Conservation (phyloP, 1,140 invertebrate species). For the Periplaneta americana region DNA sequence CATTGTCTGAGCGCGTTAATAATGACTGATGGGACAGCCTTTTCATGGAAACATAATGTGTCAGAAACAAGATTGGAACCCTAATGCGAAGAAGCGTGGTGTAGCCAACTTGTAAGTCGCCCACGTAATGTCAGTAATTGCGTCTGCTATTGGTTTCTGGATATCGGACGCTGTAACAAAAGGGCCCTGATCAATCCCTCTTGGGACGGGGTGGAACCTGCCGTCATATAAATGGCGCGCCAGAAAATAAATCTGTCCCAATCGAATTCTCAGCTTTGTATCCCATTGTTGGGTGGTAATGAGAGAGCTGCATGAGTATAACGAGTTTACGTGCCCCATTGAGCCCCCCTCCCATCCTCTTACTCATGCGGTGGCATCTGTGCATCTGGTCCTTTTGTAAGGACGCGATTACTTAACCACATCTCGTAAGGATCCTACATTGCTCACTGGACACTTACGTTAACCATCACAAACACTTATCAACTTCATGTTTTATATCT, state of each 20-base stretch:
- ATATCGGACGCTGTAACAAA: background rate
- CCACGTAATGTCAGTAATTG: background rate
- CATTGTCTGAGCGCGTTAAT: too few species aligned
- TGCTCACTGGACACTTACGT: too few species aligned
- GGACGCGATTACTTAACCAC: too few species aligned
- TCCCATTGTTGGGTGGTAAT: background rate
- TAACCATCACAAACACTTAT: too few species aligned
- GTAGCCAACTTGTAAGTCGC: background rate
- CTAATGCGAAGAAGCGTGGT: background rate
- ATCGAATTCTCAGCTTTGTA: background rate
- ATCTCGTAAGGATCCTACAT: too few species aligned
- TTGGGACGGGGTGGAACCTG: background rate
- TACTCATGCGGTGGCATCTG: background rate
- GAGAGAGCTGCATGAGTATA: background rate
- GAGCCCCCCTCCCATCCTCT: background rate
- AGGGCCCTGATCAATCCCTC: background rate
- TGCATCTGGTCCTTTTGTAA: too few species aligned
- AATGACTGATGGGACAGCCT: background rate
- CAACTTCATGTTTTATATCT: too few species aligned
- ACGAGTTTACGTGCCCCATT: background rate
- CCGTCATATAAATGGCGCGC: too few species aligned
- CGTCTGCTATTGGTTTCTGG: background rate
- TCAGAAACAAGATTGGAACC: too few species aligned
- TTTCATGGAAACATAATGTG: background rate
- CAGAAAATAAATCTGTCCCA: background rate